Percentiles rank a stretch among this genome's conserved stretches.
Evolutionary conservation across 2,888 invertebrate species (phyloP).

Genomic region (Apodemia duryi): DNA sequence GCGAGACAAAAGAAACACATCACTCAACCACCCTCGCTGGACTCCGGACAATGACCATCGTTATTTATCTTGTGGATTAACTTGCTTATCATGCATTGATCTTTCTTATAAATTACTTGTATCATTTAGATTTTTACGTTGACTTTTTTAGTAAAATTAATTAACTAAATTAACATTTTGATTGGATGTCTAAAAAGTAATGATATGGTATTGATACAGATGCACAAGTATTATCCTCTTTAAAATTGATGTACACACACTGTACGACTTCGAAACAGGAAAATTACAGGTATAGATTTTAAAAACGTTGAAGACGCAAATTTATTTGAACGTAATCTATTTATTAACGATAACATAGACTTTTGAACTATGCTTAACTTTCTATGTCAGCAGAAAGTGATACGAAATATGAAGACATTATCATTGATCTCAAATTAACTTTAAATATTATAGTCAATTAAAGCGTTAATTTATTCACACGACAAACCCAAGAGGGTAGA

Average conservation of each 20-base stretch:
- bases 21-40: conserved; percentile 58
- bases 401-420: no score
- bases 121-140: conserved; percentile 1
- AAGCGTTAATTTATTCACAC: conserved; percentile 72
- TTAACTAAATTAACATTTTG: background rate
- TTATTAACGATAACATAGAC: no score
- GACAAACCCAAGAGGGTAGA: conserved; percentile 63
- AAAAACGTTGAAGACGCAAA: no score
- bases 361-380: no score
- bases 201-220: background rate
- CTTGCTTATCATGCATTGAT: conserved; percentile 63
- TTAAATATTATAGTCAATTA: conserved; percentile 52
- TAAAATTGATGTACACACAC: no score
- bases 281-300: no score
- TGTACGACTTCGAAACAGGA: no score
- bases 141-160: background rate
- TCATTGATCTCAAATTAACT: conserved; percentile 16
- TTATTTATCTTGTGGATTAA: conserved; percentile 75
- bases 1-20: conserved; percentile 76
- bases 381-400: no score
- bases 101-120: conserved; percentile 21
- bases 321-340: no score
- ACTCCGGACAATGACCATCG: conserved; percentile 55
- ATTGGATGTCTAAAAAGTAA: background rate
- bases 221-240: no score